Conservation (phyloP, 2,888 invertebrate genomes). For the Nysson spinosus region DNA sequence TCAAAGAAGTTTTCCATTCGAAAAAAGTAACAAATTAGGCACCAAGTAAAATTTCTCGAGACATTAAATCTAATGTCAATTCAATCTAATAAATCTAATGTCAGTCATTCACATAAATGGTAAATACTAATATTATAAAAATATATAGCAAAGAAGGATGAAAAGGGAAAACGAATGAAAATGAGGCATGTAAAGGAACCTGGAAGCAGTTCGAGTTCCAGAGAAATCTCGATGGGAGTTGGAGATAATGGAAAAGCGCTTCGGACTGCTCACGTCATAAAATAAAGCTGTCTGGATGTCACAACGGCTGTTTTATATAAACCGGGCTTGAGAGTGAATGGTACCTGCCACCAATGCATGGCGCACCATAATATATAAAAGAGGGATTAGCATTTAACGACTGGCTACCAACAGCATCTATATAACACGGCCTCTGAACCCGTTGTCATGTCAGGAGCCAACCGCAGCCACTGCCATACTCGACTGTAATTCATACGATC, state of each 20-base stretch:
- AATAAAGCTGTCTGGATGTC: conserved; percentile 34
- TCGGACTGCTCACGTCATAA: conserved; percentile 26
- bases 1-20: no score
- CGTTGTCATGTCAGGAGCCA: conserved; percentile 8
- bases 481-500: no score
- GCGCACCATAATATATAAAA: conserved; percentile 42
- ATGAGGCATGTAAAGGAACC: neutral
- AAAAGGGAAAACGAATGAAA: no score
- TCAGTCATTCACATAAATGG: no score
- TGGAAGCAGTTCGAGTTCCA: neutral
- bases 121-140: no score
- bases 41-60: no score
- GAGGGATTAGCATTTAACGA: conserved; percentile 56
- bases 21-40: no score
- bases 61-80: no score
- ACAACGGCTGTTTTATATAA: conserved; percentile 28
- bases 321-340: conserved; percentile 10
- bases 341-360: conserved; percentile 4
- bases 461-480: neutral
- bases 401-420: conserved; percentile 6
- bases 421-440: neutral
- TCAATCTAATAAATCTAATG: no score
- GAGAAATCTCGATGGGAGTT: neutral
- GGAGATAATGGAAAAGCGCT: conserved; percentile 10
- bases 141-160: no score